Evolutionary conservation across 92 coral and sea anemone genomes (phyloP).

Genomic region (Parazoanthus atlanticus): DNA sequence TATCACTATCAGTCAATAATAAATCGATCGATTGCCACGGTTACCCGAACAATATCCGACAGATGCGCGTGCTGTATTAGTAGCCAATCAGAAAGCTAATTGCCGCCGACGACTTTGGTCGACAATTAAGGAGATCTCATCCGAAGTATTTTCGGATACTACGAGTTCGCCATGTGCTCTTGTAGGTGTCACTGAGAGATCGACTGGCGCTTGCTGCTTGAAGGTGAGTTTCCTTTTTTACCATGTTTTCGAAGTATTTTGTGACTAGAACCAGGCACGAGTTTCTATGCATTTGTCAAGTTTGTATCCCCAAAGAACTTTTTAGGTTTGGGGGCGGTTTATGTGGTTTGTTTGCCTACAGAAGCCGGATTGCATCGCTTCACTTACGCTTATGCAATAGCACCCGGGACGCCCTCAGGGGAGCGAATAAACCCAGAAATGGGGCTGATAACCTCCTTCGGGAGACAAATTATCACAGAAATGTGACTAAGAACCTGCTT

Average conservation of each 20-base stretch:
- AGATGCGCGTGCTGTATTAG: too few species aligned
- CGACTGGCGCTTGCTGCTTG: background rate
- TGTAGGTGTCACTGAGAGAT: slow-evolving; percentile 7
- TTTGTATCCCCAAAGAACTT: slow-evolving; percentile 9
- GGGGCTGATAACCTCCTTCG: slow-evolving; percentile 34
- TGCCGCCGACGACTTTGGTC: background rate
- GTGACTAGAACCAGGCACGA: slow-evolving; percentile 31
- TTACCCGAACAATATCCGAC: background rate
- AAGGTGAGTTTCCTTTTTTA: background rate
- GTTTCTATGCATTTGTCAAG: slow-evolving; percentile 16
- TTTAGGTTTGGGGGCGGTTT: slow-evolving; percentile 35
- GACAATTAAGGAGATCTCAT: background rate
- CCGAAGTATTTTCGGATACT: too few species aligned
- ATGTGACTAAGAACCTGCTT: too few species aligned
- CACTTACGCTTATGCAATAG: background rate
- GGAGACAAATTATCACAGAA: too few species aligned
- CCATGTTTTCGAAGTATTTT: slow-evolving; percentile 27
- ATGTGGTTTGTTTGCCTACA: slow-evolving; percentile 39
- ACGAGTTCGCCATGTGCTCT: slow-evolving; percentile 7
- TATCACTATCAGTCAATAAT: slow-evolving; percentile 9
- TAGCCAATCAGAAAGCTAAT: slow-evolving; percentile 8
- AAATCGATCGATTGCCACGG: slow-evolving; percentile 17
- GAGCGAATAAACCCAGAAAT: slow-evolving; percentile 38
- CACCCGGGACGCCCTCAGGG: slow-evolving; percentile 14
- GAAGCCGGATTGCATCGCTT: slow-evolving; percentile 37